phyloP scores from a whole-genome alignment of 1,140 invertebrate species.

The Bacillus rossius region DNA sequence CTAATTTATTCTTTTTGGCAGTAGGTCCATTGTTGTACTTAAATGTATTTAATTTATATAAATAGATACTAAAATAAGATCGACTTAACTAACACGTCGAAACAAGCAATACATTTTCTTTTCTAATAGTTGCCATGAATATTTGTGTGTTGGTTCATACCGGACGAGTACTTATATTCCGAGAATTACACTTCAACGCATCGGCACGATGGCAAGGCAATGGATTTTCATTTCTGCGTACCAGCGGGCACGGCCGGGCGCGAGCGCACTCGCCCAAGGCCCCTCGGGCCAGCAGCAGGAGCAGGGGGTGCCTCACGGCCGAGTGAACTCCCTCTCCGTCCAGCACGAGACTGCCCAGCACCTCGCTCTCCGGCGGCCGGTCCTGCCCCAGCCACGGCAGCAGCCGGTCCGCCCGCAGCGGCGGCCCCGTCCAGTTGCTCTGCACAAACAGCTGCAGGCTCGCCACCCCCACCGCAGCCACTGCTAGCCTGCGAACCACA shows the following conservation, averaged over 20 bases:
- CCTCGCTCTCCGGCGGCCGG: neutral
- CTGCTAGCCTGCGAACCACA: too few relatives aligned
- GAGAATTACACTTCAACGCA: too few relatives aligned
- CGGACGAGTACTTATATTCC: too few relatives aligned
- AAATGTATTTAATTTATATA: too few relatives aligned
- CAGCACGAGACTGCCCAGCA: neutral
- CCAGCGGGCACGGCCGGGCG: neutral
- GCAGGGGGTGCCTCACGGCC: neutral
- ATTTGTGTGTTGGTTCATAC: too few relatives aligned
- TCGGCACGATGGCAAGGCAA: too few relatives aligned
- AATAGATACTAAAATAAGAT: too few relatives aligned
- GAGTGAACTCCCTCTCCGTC: slow-evolving; percentile 4
- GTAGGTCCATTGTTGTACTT: too few relatives aligned
- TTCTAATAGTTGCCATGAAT: too few relatives aligned
- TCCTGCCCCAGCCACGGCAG: neutral
- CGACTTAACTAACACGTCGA: too few relatives aligned
- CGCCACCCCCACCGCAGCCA: slow-evolving; percentile 1
- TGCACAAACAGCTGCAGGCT: slow-evolving; percentile 4
- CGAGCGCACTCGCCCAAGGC: neutral
- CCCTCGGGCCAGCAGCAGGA: slow-evolving; percentile 1
- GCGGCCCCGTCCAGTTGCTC: slow-evolving; percentile 10
- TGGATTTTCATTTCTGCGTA: neutral
- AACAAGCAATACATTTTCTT: too few relatives aligned
- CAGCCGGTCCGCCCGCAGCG: neutral
- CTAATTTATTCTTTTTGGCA: too few relatives aligned